phyloP scores from a whole-genome alignment of 2,888 invertebrate genomes.

The Nephrotoma appendiculata region DNA sequence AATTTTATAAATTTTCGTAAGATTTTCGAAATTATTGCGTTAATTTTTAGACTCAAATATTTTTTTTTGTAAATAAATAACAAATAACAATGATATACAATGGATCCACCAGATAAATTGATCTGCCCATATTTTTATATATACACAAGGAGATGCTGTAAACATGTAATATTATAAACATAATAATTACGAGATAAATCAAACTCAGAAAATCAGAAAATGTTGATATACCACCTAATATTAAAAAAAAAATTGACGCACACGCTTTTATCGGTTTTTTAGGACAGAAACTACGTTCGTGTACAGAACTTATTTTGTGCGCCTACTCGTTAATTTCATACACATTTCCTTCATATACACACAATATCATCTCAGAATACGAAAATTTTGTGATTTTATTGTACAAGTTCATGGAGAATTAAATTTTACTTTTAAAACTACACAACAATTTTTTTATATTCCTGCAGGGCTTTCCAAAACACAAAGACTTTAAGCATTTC shows the following conservation, averaged over 20 bases:
- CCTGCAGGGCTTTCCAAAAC: no score
- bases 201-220: not conserved
- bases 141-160: not conserved
- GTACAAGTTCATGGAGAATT: not conserved
- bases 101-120: not conserved
- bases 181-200: not conserved
- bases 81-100: not conserved
- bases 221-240: not conserved
- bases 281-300: not conserved
- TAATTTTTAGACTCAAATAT: not conserved
- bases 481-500: no score
- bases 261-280: not conserved
- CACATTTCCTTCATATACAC: not conserved
- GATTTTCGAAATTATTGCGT: not conserved
- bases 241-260: not conserved
- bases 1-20: not conserved
- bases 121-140: not conserved
- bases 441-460: not conserved
- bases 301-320: not conserved
- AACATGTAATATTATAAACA: not conserved
- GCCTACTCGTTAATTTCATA: not conserved
- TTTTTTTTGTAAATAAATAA: not conserved
- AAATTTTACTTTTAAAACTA: not conserved
- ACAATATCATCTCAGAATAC: not conserved
- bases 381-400: not conserved